Evolutionary conservation across 2,113 vertebrate species (phyloP).

Genomic region (Climacteris rufus): DNA sequence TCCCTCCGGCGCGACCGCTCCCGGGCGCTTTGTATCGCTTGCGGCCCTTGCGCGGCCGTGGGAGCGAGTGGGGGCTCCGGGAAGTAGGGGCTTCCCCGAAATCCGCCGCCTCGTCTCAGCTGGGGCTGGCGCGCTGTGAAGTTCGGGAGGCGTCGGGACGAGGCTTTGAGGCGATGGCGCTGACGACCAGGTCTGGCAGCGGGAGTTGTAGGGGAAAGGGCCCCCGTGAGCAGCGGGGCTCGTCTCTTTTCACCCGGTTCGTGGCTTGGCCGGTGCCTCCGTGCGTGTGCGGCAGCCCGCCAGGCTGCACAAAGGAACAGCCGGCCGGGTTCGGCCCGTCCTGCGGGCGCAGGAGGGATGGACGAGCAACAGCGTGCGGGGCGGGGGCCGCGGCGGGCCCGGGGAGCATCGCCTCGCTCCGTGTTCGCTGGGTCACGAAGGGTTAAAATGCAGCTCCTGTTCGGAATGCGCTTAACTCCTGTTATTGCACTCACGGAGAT

Average conservation of each 20-base stretch:
- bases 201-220: not conserved
- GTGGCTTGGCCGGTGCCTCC: not conserved
- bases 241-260: not conserved
- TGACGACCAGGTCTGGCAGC: not conserved
- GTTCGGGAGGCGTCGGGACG: not conserved
- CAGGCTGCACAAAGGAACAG: conserved; percentile 12
- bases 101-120: not conserved
- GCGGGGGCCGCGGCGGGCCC: not conserved
- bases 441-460: not conserved
- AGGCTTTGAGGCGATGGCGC: not conserved
- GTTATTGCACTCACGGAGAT: not conserved
- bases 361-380: not conserved
- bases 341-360: not conserved
- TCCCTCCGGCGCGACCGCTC: not conserved
- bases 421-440: not conserved
- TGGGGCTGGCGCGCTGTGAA: not conserved
- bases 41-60: not conserved
- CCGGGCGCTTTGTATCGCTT: conserved; percentile 25
- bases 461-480: not conserved
- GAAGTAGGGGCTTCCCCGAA: not conserved
- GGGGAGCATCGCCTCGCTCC: not conserved
- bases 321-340: not conserved
- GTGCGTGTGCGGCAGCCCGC: not conserved
- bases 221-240: not conserved
- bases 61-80: not conserved